These are phyloP conservation scores for Lepidurus arcticus DNA, from an alignment of 1,140 invertebrate species.

Conservation along the genomic window DNA sequence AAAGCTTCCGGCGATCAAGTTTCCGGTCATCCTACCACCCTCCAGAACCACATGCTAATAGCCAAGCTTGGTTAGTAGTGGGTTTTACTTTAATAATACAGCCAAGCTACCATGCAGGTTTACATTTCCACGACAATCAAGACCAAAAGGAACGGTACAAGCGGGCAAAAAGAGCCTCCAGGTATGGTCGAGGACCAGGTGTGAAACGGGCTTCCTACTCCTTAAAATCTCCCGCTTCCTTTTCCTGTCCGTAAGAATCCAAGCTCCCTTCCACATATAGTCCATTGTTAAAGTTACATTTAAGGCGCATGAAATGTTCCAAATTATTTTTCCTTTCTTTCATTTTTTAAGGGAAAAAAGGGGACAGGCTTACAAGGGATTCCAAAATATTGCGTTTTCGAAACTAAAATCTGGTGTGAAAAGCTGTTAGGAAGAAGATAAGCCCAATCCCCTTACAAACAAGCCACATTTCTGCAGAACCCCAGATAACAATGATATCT, in stretches of 20 bases:
- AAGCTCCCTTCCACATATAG: neutral
- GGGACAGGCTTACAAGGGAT: neutral
- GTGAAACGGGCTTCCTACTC: neutral
- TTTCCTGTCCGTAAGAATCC: neutral
- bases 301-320: too few species aligned
- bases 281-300: too few species aligned
- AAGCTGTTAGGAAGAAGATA: conserved; percentile 4
- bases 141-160: neutral
- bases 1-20: conserved; percentile 26
- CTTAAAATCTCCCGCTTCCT: neutral
- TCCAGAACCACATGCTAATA: conserved; percentile 5
- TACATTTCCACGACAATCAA: neutral
- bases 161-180: neutral
- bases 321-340: too few species aligned
- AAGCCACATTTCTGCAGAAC: neutral
- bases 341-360: too few species aligned
- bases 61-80: neutral
- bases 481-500: neutral
- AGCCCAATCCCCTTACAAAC: neutral
- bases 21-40: conserved; percentile 28
- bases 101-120: neutral
- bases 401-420: neutral
- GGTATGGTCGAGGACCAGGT: neutral
- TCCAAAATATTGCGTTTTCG: neutral
- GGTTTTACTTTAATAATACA: neutral